Conservation (phyloP, 2,888 invertebrate species). For the Tiphia femorata region DNA sequence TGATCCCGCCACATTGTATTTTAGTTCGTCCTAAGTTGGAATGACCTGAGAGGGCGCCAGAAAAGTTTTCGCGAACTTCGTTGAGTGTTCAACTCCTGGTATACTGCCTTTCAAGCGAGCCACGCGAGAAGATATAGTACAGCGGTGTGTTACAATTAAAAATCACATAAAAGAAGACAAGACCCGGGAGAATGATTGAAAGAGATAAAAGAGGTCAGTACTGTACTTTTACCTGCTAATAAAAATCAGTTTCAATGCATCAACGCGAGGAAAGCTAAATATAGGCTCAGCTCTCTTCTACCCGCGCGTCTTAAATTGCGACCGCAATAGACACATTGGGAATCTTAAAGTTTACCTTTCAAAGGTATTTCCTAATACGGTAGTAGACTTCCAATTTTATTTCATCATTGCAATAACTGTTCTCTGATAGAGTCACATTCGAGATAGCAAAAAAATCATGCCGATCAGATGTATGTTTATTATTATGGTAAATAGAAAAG, state of each 20-base stretch:
- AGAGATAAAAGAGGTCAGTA: conserved; percentile 40
- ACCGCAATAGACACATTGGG: conserved; percentile 7
- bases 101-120: background rate
- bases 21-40: no score
- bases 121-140: background rate
- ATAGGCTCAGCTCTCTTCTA: conserved; percentile 25
- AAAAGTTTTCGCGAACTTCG: no score
- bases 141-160: conserved; percentile 5
- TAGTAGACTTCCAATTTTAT: no score
- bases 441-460: no score
- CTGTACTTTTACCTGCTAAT: no score
- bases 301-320: conserved; percentile 27
- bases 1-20: no score
- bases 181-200: conserved; percentile 26
- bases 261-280: conserved; percentile 35
- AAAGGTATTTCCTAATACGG: background rate
- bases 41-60: no score
- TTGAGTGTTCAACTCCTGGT: no score
- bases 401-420: no score
- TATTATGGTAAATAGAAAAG: no score
- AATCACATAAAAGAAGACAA: conserved; percentile 8
- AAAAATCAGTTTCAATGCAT: conserved; percentile 11
- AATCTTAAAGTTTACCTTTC: background rate
- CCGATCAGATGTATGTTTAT: no score
- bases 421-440: no score